phyloP scores from a whole-genome alignment of 2,113 vertebrate species.

The Dipodomys merriami region DNA sequence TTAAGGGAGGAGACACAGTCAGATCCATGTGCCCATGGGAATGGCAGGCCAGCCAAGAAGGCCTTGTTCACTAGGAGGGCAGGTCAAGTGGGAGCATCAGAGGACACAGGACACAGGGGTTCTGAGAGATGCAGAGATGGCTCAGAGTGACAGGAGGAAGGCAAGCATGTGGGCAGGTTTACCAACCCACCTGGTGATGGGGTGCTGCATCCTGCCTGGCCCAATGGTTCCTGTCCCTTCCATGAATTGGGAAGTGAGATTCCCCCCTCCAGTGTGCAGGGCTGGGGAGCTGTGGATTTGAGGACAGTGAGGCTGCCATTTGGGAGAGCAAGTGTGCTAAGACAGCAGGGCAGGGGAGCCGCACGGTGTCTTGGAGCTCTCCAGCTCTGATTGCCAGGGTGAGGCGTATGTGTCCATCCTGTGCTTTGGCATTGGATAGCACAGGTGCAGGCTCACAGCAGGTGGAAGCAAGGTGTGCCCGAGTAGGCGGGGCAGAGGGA shows the following conservation, averaged over 20 bases:
- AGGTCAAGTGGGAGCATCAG: background rate
- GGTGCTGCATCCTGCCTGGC: background rate
- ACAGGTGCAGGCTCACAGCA: background rate
- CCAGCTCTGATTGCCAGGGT: background rate
- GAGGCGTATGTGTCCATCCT: rapidly evolving
- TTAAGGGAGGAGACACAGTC: background rate
- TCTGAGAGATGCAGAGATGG: background rate
- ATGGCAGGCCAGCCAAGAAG: too few species aligned
- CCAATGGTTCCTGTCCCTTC: background rate
- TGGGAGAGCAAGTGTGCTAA: background rate
- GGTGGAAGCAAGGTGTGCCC: background rate
- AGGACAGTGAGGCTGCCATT: background rate
- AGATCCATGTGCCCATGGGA: background rate
- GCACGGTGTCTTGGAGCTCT: too few species aligned
- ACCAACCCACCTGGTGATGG: background rate
- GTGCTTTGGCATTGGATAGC: rapidly evolving
- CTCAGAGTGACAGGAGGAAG: background rate
- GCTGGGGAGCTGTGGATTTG: background rate
- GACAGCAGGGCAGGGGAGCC: background rate
- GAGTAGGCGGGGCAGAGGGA: conserved; percentile 40
- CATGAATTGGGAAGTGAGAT: background rate
- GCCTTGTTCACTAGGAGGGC: too few species aligned
- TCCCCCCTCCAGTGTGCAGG: too few species aligned
- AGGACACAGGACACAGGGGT: too few species aligned
- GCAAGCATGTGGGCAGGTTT: background rate